Percentiles rank a stretch among this genome's conserved stretches.
phyloP scores from a whole-genome alignment of 2,888 invertebrate genomes.

The Brassicogethes aeneus region DNA sequence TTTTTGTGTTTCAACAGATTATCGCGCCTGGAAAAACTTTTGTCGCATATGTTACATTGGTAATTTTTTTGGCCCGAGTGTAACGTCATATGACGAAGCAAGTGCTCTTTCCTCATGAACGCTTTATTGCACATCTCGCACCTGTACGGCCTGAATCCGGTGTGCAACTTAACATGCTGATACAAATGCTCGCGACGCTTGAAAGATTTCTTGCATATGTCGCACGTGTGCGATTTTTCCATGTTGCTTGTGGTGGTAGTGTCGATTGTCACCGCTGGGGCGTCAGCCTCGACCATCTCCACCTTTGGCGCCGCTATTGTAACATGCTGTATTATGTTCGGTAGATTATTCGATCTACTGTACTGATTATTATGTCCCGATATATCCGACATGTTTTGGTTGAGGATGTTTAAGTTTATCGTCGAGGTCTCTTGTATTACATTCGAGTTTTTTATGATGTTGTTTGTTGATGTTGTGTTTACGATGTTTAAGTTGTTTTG shows the following conservation, averaged over 20 bases:
- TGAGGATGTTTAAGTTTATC: not conserved
- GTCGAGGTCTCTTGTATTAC: not conserved
- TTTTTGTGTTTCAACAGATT: slow-evolving; percentile 52
- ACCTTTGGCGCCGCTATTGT: not conserved
- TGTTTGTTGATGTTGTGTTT: not conserved
- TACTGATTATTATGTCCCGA: not conserved
- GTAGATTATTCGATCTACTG: not conserved
- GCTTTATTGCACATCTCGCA: slow-evolving; percentile 57
- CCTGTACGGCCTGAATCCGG: slow-evolving; percentile 57
- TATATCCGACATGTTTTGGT: not conserved
- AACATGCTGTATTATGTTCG: not conserved
- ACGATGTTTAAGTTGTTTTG: not conserved
- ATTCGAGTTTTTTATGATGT: not conserved
- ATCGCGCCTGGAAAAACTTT: slow-evolving; percentile 48
- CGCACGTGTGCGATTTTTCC: slow-evolving; percentile 38
- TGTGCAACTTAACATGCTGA: slow-evolving; percentile 58
- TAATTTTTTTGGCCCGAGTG: slow-evolving; percentile 61
- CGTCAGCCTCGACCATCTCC: not conserved
- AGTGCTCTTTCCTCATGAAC: slow-evolving; percentile 60
- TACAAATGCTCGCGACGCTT: slow-evolving; percentile 61
- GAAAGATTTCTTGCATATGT: slow-evolving; percentile 53
- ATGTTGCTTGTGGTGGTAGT: not conserved
- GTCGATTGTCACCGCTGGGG: not conserved
- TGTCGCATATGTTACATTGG: slow-evolving; percentile 49
- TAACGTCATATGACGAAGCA: slow-evolving; percentile 55